phyloP scores from a whole-genome alignment of 2,797 vertebrate genomes.

The Sebastes miniatus region DNA sequence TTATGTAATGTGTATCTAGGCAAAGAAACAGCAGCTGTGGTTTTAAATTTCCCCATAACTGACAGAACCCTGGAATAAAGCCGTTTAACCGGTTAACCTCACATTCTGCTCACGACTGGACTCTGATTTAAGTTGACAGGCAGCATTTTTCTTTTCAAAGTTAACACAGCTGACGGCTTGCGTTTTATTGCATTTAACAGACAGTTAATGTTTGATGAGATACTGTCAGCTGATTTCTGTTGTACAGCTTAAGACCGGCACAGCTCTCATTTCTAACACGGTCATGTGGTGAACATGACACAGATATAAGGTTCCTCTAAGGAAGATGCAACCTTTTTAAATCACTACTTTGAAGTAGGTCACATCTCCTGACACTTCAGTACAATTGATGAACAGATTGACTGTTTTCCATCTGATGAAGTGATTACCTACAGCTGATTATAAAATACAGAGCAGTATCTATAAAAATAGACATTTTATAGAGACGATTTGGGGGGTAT shows the following conservation, averaged over 20 bases:
- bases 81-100: conserved; percentile 53
- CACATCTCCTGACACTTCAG: conserved; percentile 16
- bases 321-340: conserved; percentile 1
- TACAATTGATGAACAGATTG: background rate
- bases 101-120: conserved; percentile 49
- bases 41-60: conserved; percentile 46
- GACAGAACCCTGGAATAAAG: conserved; percentile 51
- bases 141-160: conserved; percentile 44
- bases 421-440: background rate
- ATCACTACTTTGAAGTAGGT: conserved; percentile 20
- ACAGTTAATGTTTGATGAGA: conserved; percentile 26
- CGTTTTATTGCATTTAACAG: conserved; percentile 32
- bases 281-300: conserved; percentile 6
- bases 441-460: background rate
- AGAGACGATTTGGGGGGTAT: background rate
- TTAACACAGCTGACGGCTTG: conserved; percentile 4
- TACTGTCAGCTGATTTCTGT: conserved; percentile 8
- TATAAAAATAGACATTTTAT: background rate
- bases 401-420: conserved; percentile 3
- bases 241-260: background rate
- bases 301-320: conserved; percentile 10
- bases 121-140: conserved; percentile 54
- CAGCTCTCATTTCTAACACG: conserved; percentile 20
- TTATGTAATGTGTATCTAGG: conserved; percentile 53
- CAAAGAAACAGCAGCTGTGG: conserved; percentile 44